Conservation (phyloP, 1,140 invertebrate species). For the Rhopalosiphum padi region DNA sequence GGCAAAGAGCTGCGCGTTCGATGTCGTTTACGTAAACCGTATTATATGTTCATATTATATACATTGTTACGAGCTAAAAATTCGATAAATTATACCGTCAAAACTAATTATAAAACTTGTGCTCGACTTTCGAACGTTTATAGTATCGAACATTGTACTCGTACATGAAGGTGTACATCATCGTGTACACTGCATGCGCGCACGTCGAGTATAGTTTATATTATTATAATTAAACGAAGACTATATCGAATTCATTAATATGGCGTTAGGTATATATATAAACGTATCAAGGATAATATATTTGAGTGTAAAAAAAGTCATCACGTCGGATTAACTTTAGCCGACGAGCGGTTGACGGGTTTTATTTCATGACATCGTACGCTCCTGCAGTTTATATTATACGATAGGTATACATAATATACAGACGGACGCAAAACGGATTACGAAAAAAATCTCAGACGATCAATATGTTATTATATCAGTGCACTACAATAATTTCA, state of each 20-base stretch:
- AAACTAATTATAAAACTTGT: conserved; percentile 1
- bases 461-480: not conserved
- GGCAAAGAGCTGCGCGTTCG: not conserved
- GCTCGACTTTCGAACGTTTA: not conserved
- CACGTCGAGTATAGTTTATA: not conserved
- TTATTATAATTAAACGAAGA: not conserved
- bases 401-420: not conserved
- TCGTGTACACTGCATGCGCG: not conserved
- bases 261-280: not conserved
- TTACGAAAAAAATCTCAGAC: not conserved
- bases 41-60: not conserved
- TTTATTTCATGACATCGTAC: not conserved
- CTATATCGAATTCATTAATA: not conserved
- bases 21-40: not conserved
- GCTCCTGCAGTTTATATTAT: not conserved
- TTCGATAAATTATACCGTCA: conserved; percentile 4
- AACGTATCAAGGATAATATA: not conserved
- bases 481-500: not conserved
- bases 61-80: not conserved
- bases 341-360: not conserved
- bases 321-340: not conserved
- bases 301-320: not conserved
- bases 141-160: not conserved
- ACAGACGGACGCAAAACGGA: not conserved
- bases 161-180: not conserved